phyloP scores from a whole-genome alignment of 2,113 vertebrate genomes.

The Pygoscelis antarcticus region DNA sequence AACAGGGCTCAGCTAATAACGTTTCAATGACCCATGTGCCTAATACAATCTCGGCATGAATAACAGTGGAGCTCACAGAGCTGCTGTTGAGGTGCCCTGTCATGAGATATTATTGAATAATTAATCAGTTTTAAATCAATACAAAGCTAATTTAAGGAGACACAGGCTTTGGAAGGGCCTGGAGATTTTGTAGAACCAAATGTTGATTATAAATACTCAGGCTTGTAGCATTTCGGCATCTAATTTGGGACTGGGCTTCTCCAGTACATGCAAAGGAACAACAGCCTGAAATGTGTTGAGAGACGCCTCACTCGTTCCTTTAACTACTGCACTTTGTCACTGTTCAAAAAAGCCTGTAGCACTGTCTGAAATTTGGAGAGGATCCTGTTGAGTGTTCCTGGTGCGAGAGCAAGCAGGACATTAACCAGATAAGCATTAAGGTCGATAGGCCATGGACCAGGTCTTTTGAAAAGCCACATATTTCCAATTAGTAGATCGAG shows the following conservation, averaged over 20 bases:
- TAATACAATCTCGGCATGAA: neutral
- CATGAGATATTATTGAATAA: neutral
- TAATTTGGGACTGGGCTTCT: neutral
- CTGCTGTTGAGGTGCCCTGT: slow-evolving; percentile 10
- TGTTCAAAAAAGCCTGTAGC: neutral
- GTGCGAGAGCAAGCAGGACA: neutral
- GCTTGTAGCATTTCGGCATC: neutral
- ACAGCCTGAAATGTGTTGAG: neutral
- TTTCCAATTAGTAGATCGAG: neutral
- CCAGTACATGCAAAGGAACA: neutral
- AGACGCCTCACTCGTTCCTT: neutral
- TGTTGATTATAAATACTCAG: neutral
- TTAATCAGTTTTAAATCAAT: slow-evolving; percentile 22
- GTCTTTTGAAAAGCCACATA: neutral
- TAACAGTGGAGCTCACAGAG: neutral
- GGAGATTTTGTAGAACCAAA: neutral
- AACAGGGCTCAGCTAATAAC: neutral
- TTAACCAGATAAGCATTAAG: neutral
- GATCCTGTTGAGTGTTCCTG: neutral
- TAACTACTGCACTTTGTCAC: neutral
- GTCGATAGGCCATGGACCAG: neutral
- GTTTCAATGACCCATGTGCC: neutral
- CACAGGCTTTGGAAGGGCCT: neutral
- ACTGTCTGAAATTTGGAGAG: neutral
- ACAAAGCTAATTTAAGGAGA: slow-evolving; percentile 7